Percentiles rank a stretch among this genome's conserved stretches.
These are phyloP conservation scores for Aythya baeri DNA, from an alignment of 2,113 vertebrate species.

Conservation along the genomic window DNA sequence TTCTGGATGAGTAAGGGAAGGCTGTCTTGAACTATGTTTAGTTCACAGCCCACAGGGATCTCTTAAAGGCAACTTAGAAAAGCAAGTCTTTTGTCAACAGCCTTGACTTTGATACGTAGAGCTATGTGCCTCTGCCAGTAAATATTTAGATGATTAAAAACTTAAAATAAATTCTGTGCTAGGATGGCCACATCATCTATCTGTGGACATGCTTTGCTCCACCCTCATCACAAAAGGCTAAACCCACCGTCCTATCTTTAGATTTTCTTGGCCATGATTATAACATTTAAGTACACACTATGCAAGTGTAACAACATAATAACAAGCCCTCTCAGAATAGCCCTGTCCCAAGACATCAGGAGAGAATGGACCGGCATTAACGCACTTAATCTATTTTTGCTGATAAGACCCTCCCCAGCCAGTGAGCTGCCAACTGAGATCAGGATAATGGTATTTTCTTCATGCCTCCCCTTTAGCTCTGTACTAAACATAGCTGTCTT, in stretches of 20 bases:
- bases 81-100: background rate
- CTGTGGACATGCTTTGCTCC: background rate
- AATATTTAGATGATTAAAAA: background rate
- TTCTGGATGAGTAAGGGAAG: background rate
- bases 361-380: background rate
- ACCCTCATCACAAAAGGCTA: background rate
- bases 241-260: background rate
- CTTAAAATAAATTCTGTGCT: background rate
- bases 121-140: background rate
- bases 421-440: slow-evolving; percentile 49
- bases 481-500: slow-evolving; percentile 23
- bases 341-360: background rate
- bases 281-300: background rate
- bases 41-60: background rate
- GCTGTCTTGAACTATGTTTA: background rate
- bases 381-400: slow-evolving; percentile 15
- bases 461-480: slow-evolving; percentile 2
- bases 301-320: background rate
- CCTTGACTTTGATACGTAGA: background rate
- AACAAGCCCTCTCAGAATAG: background rate
- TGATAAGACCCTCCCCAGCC: slow-evolving; percentile 16
- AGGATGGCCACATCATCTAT: background rate
- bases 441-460: slow-evolving; percentile 12
- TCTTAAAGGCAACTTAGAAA: background rate
- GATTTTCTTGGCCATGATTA: background rate